Percentiles rank a stretch among this genome's conserved stretches.
Conservation (phyloP, 1,140 invertebrate genomes). For the Diabrotica virgifera region DNA sequence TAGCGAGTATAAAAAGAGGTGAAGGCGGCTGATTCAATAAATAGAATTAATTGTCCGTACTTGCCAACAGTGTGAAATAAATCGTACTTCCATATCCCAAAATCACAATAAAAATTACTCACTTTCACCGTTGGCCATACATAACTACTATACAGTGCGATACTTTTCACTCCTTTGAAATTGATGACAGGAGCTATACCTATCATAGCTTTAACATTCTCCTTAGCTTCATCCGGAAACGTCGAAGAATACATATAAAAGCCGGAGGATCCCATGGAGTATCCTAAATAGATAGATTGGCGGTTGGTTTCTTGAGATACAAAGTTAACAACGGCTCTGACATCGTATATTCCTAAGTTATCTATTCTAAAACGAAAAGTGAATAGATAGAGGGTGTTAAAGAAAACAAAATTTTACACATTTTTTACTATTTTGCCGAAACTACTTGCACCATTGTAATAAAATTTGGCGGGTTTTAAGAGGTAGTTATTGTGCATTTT, state of each 20-base stretch:
- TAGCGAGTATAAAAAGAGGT: too few species aligned
- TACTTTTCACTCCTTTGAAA: conserved; percentile 5
- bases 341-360: conserved; percentile 19
- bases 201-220: conserved; percentile 10
- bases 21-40: too few species aligned
- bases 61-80: too few species aligned
- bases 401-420: too few species aligned
- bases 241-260: conserved; percentile 18
- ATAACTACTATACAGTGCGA: neutral
- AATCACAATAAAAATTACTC: neutral
- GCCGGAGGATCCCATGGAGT: conserved; percentile 19
- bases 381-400: too few species aligned
- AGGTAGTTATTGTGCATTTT: too few species aligned
- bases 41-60: too few species aligned
- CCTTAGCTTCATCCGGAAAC: conserved; percentile 14
- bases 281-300: conserved; percentile 20
- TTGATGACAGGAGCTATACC: conserved; percentile 11
- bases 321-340: conserved; percentile 3
- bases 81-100: neutral
- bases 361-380: conserved; percentile 16
- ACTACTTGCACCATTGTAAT: too few species aligned
- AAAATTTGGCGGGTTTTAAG: too few species aligned
- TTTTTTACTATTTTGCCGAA: too few species aligned
- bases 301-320: conserved; percentile 9
- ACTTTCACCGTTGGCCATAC: conserved; percentile 9